Evolutionary conservation across 2,113 vertebrate species (phyloP), one percentile per base, ranked within the genome.

Genomic region (Baryphthengus martii): DNA sequence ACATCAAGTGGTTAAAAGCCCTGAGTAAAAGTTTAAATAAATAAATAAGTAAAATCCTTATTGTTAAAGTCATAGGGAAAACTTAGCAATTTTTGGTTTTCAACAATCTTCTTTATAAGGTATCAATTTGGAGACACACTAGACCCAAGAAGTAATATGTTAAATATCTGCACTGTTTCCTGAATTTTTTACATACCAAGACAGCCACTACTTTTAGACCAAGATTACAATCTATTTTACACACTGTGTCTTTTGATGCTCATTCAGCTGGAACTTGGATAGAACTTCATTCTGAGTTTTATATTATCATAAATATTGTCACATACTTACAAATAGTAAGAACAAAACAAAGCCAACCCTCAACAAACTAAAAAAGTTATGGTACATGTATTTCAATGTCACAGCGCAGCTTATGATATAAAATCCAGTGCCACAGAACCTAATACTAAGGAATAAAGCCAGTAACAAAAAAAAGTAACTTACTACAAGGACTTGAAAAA

Each of bases 101-200:
- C 87, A 85, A 94, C 82, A 83, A 5, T 93, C 44, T 92, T 97
- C 97, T 95, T 96, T 95, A 96, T 96, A 95, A 97, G 72, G 62
- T 86, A 78, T 73, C 80, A 84, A 68, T 93, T 96, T 74, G 89
- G 92, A 97, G 95, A 94, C 95, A 68, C 13, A 47, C 53, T 96
- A 71, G 94, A 93, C 33, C 75, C 86, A 87, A 96, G 82, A 93
- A 96, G 79, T 85, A 95, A 93, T 72, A 87, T 63, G 65, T 77
- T 84, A 96, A 95, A 88, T 95, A 97, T 93, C 92, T 95, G 31
- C 81, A 44, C 78, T 35, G 33, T 89, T 96, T 92, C 91, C 88
- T 87, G 63, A 49, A 79, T 88, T 73, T 93, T 93, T 91, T 45
- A 52, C 67, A 70, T 91, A 83, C 45, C 90, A 88, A 76, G 28